A percentile compares a stretch with the other conserved stretches of the same genome.
Conservation (phyloP, 2,797 vertebrate genomes). For the Anas georgica region DNA sequence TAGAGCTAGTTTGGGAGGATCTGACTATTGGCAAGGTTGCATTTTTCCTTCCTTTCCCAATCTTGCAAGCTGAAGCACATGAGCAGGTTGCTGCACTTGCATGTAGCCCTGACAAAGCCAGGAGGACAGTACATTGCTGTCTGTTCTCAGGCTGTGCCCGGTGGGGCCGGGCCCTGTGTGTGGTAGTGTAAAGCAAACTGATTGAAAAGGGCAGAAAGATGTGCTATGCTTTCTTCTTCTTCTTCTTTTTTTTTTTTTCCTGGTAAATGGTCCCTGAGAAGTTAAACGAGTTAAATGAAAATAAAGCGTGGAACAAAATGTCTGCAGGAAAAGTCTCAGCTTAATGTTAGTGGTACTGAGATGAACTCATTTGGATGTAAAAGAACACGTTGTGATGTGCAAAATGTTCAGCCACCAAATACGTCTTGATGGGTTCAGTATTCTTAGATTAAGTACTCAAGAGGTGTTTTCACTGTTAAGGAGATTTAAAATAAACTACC, state of each 20-base stretch:
- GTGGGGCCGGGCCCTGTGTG: background rate
- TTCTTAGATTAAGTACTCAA: background rate
- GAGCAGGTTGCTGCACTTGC: background rate
- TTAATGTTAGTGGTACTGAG: background rate
- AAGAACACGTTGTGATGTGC: background rate
- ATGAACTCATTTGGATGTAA: background rate
- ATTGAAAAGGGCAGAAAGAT: constrained; percentile 12
- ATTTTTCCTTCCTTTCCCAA: background rate
- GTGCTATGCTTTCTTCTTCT: background rate
- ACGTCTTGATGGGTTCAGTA: background rate
- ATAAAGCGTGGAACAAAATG: background rate
- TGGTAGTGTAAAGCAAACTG: background rate
- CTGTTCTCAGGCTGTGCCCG: background rate
- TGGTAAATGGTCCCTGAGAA: background rate
- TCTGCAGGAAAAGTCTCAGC: background rate
- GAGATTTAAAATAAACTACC: background rate
- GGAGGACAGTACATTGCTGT: background rate
- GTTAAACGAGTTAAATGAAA: background rate
- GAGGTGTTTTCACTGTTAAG: background rate
- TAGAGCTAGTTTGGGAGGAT: background rate
- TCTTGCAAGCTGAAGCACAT: rapidly evolving
- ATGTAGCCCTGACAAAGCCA: background rate
- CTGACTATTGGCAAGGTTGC: background rate
- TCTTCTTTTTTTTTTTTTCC: background rate
- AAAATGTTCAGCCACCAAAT: background rate